phyloP scores from a whole-genome alignment of 2,888 invertebrate genomes.

The Polietes domitor region DNA sequence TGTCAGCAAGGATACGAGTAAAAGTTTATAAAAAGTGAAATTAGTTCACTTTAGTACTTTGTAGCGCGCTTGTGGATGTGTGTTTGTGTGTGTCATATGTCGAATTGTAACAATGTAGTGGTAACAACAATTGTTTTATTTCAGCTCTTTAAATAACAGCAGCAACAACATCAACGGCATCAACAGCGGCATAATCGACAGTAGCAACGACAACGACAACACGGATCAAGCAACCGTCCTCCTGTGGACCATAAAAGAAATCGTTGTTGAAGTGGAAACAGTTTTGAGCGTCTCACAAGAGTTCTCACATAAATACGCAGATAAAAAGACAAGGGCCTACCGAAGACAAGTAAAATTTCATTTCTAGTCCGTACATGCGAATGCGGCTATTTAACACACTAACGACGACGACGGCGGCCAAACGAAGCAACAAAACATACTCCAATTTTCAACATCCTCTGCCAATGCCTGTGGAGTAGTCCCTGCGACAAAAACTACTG shows the following conservation, averaged over 20 bases:
- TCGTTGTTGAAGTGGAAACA: conserved; percentile 36
- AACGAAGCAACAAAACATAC: not conserved
- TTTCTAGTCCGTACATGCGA: not conserved
- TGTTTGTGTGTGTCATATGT: not conserved
- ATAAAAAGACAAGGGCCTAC: not conserved
- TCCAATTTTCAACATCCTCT: not conserved
- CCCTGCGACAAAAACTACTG: not conserved
- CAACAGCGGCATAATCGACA: not conserved
- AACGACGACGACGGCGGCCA: not conserved
- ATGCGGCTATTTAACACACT: conserved; percentile 20
- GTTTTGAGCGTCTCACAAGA: conserved; percentile 42
- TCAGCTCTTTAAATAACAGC: not conserved
- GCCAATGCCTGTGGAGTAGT: not conserved
- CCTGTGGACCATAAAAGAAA: conserved; percentile 38
- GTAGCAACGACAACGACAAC: not conserved
- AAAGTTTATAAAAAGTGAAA: conserved; percentile 13
- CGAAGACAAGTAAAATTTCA: conserved; percentile 30
- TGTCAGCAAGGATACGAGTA: not conserved
- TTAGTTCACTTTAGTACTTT: not conserved
- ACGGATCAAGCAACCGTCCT: not conserved
- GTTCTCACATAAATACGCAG: conserved; percentile 17
- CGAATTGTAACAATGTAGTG: not conserved
- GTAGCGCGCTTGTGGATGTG: not conserved
- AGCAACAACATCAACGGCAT: not conserved
- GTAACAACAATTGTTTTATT: conserved; percentile 8